Evolutionary conservation across 2,113 vertebrate species (phyloP), one percentile per base, ranked within the genome.

Genomic region (Anser cygnoides): DNA sequence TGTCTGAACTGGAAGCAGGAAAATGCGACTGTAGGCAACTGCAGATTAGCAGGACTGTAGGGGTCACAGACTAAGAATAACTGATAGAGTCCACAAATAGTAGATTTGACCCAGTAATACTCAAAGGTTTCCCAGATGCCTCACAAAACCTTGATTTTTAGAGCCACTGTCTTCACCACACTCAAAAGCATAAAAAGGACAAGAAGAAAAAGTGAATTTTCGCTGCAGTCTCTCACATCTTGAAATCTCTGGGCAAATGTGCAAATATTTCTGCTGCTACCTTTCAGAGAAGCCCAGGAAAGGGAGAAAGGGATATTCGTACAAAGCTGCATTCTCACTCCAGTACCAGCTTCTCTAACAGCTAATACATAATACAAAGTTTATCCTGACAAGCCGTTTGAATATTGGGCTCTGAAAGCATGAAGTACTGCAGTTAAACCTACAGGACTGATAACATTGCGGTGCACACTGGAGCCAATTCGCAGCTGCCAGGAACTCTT

Each of bases 321-420:
- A 61, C 1, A 0, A 54, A 67, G 20, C 54, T 76, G 41, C 14
- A 19, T 54, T 82, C 83, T 87, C 0, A 0, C 71, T 92, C n/a
- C 71, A 74, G 67, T 21, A 93, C 41, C 74, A 79, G 92, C 15
- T 86, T 73, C 92, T 57, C 72, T 54, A 94, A 61, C 41, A 93
- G 49, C 59, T 91, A 89, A 91, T 92, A 80, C 49, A 73, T 91
- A 91, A 96, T 58, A 95, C 28, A 87, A 75, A 91, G 75, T 92
- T 93, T 76, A 87, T 59, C 86, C 83, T 92, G 84, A 93, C 44
- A 58, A 76, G 73, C 50, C 0, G 8, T 92, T 92, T 87, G 86
- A 92, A 84, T 94, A 96, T 74, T 84, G 84, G 81, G 92, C 44
- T 94, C 91, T 52, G 84, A 89, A 91, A 96, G 66, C 89, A 59